Evolutionary conservation across 2,888 invertebrate species (phyloP), one percentile per base, ranked within the genome.

Genomic region (Agrochola lota): DNA sequence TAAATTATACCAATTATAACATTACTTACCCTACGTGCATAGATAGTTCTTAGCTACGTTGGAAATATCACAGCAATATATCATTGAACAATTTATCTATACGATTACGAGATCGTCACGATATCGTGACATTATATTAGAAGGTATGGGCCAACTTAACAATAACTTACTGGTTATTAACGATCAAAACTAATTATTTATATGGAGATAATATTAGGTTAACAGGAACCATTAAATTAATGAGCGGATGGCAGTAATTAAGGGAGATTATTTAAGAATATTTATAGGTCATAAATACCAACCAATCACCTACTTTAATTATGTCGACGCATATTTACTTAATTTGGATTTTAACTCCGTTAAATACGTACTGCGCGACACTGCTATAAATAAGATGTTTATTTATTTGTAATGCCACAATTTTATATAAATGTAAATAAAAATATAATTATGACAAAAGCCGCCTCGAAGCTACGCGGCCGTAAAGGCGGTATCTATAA

Each of bases 81-180:
- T 86, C 78, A 85, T 57, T 49, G 23, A 78, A 85, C 78, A 86
- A 85, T 78, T 86, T 84, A 86, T 74, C 83, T 83, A 72, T 70
- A 83, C 78, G 74, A 71, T 78, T 74, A 83, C 83, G 63, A 84
- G 77, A 86, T 86, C 86, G 84, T 84, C 84, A 84, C 84, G 86
- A 84, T 86, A 83, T 84, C 84, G 84, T 84, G 84, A 84, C 78
- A 86, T 67, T 73, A 78, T 55, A 74, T 77, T 82, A 67, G 69
- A 85, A 85, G 78, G 86, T 67, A 74, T 60, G 55, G 52, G 26
- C 63, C 26, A 70, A 46, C 57, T 72, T n/a, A 85, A 74, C 85
- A 85, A 77, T 85, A 81, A 73, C 62, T 71, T 70, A 84, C 43
- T n/a, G 26, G 60, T 60, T 67, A 67, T 81, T 76, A 83, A 76